Evolutionary conservation across 1,140 invertebrate species (phyloP).

Genomic region (Thaumetopoea pityocampa): DNA sequence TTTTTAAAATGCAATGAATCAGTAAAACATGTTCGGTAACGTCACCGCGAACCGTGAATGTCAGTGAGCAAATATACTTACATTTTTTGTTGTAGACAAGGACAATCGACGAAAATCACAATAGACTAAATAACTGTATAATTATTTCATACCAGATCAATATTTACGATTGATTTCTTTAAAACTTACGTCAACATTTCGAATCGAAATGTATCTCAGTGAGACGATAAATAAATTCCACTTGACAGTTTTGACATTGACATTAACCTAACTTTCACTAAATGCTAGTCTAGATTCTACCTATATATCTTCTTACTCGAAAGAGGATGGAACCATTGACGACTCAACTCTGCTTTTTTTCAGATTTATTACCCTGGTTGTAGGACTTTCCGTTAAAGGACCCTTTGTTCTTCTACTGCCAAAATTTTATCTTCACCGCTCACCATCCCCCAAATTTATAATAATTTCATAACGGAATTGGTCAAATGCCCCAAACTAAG

Average conservation of each 20-base stretch:
- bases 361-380: too few species aligned
- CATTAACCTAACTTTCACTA: too few species aligned
- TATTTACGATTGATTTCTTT: neutral
- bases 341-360: too few species aligned
- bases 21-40: constrained; percentile 10
- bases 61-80: constrained; percentile 11
- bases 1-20: constrained; percentile 5
- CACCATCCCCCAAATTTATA: too few species aligned
- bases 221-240: constrained; percentile 1
- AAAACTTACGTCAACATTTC: neutral
- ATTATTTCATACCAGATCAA: constrained; percentile 11
- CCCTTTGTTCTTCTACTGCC: too few species aligned
- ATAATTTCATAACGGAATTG: too few species aligned
- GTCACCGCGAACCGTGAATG: constrained; percentile 11
- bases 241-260: constrained; percentile 11
- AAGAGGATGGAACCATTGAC: too few species aligned
- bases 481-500: too few species aligned
- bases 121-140: constrained; percentile 1
- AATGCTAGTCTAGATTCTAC: too few species aligned
- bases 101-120: neutral
- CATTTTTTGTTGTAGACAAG: constrained; percentile 4
- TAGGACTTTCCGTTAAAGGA: too few species aligned
- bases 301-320: too few species aligned
- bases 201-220: constrained; percentile 7
- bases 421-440: too few species aligned